Conservation (phyloP, 2,888 invertebrate species). For the Trichopria drosophilae region DNA sequence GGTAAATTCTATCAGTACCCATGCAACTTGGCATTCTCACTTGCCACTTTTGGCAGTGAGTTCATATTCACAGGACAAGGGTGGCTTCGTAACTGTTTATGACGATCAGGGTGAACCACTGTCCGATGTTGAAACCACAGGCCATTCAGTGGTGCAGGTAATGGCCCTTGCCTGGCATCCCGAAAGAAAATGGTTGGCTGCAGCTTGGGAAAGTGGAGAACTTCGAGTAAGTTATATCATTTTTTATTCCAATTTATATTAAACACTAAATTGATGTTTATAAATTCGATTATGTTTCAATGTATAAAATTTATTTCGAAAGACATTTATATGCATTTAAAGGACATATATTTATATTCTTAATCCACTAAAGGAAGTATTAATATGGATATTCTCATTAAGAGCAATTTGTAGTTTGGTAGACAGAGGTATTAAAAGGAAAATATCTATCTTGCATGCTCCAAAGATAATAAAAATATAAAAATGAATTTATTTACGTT, state of each 20-base stretch:
- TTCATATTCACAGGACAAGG: constrained; percentile 83
- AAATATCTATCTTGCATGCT: too few species aligned
- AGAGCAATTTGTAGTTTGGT: too few species aligned
- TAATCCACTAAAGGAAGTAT: too few species aligned
- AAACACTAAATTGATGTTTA: too few species aligned
- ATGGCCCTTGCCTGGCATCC: constrained; percentile 90
- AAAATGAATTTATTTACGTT: too few species aligned
- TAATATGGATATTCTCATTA: too few species aligned
- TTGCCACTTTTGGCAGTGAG: constrained; percentile 83
- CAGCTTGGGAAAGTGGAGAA: constrained; percentile 93
- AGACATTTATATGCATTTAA: not conserved
- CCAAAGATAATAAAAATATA: too few species aligned
- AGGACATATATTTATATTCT: too few species aligned
- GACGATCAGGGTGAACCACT: constrained; percentile 82
- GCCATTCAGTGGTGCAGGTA: constrained; percentile 76
- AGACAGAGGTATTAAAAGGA: too few species aligned
- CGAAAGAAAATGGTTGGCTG: constrained; percentile 74
- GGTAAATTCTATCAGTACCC: constrained; percentile 76
- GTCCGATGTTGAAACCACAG: constrained; percentile 75
- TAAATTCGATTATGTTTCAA: not conserved
- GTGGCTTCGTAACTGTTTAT: constrained; percentile 85
- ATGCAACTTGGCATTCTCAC: constrained; percentile 80
- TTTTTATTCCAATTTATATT: not conserved
- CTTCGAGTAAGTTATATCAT: constrained; percentile 73
- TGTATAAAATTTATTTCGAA: not conserved